These are phyloP conservation scores for Nemotelus nigrinus DNA, from an alignment of 2,888 invertebrate species.

Conservation along the genomic window DNA sequence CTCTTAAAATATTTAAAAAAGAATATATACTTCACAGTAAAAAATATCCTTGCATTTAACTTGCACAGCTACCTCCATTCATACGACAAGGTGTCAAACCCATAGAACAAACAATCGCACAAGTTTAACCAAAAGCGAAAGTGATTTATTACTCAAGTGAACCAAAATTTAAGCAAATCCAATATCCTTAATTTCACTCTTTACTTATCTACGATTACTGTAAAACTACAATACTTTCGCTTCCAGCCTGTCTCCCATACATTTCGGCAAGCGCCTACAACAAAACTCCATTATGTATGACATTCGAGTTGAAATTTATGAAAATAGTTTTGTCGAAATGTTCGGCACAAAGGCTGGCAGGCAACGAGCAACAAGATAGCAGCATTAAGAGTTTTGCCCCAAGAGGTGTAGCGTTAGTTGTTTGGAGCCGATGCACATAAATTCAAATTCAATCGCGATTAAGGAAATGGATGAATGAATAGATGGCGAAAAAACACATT, in stretches of 20 bases:
- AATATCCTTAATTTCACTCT: conserved; percentile 29
- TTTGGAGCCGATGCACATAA: conserved; percentile 23
- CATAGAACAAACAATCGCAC: too few relatives aligned
- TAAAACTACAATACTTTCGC: neutral
- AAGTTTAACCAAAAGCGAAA: too few relatives aligned
- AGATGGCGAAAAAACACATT: too few relatives aligned
- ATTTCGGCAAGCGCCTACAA: neutral
- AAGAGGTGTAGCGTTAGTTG: conserved; percentile 5
- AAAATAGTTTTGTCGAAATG: conserved; percentile 8
- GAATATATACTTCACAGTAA: too few relatives aligned
- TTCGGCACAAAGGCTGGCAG: conserved; percentile 2
- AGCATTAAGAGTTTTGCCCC: conserved; percentile 7
- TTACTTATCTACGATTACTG: neutral
- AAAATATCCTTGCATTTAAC: too few relatives aligned
- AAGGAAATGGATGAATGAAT: conserved; percentile 1
- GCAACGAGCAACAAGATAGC: conserved; percentile 1
- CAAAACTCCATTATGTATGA: conserved; percentile 23
- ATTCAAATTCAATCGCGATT: conserved; percentile 40
- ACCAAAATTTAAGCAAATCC: neutral
- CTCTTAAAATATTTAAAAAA: too few relatives aligned
- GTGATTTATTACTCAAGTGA: too few relatives aligned
- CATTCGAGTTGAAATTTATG: conserved; percentile 27
- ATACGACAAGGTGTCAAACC: too few relatives aligned
- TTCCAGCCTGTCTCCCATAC: neutral
- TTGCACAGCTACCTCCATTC: too few relatives aligned